Base-by-base conservation (phyloP, 1,140 invertebrate genomes). In the Drosophila sulfurigaster region DNA sequence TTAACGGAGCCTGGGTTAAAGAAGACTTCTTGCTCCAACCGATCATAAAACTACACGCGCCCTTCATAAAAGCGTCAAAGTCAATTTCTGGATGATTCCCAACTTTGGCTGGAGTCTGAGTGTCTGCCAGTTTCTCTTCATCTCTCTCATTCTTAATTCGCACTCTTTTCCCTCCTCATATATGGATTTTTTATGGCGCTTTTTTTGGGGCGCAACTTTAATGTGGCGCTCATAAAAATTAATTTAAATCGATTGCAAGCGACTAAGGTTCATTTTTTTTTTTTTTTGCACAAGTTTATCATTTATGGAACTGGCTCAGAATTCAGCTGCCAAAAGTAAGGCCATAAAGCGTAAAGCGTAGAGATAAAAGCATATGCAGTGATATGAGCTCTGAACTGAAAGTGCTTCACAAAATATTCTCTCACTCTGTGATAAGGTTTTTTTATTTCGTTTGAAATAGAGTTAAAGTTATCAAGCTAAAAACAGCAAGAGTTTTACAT, bases 41-140 rank as follows among this genome's bases (percentile, higher is more conserved):
- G 83, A 83, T 87, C 83, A 60, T 87, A 88, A 87, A 88, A 83
- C 83, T 81, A 88, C 71, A 87, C 83, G 87, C 83, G 83, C 83
- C 63, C 80, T 70, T 69, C 82, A 79, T 86, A 86, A 87, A 88
- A 72, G 73, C 80, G 83, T 80, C 83, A 83, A 78, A 88, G 83
- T 80, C 83, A 79, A 88, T 87, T 75, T 49, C 65, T 57, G 79
- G 68, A 82, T 77, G 78, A 71, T 75, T 78, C 62, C 4, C 6
- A 3, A 8, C 1, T 7, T 32, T 58, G 30, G 51, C 48, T 51
- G 20, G 45, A 20, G 10, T 13, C 15, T 35, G 28, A 8, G 30
- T 16, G 13, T 20, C n/a, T 6, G 15, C 4, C 48, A 1, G 30
- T 15, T 11, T 45, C n/a, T 15, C 35, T 13, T 25, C 20, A 4